Evolutionary conservation across 2,888 invertebrate species (phyloP).

Genomic region (Eutolmus rufibarbis): DNA sequence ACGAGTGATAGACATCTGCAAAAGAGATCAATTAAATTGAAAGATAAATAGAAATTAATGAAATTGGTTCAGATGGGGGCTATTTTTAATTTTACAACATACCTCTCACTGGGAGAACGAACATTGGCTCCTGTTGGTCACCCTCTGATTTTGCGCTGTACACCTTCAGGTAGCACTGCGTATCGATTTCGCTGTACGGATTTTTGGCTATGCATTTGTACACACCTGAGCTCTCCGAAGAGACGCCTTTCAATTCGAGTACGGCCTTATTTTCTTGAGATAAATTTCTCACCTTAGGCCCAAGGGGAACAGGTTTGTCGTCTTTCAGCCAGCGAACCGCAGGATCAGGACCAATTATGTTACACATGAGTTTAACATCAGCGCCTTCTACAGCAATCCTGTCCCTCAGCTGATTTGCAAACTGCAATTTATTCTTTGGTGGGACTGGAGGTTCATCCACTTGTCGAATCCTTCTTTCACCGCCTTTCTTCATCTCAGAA

Average conservation of each 20-base stretch:
- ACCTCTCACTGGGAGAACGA: slow-evolving; percentile 71
- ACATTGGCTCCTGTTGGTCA: slow-evolving; percentile 61
- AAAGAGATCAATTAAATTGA: slow-evolving; percentile 47
- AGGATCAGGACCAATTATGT: slow-evolving; percentile 76
- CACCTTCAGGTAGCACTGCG: slow-evolving; percentile 72
- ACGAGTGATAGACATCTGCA: slow-evolving; percentile 74
- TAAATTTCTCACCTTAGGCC: slow-evolving; percentile 68
- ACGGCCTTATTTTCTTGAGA: slow-evolving; percentile 75
- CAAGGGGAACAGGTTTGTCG: slow-evolving; percentile 68
- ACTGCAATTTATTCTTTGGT: slow-evolving; percentile 63
- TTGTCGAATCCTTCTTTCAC: slow-evolving; percentile 49
- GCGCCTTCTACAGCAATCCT: slow-evolving; percentile 78
- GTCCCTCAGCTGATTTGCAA: slow-evolving; percentile 79
- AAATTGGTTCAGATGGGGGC: slow-evolving; percentile 18
- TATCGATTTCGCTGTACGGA: slow-evolving; percentile 73
- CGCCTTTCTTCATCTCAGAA: slow-evolving; percentile 58
- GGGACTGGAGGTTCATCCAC: slow-evolving; percentile 55
- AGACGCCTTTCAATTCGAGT: slow-evolving; percentile 74
- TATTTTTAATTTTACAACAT: slow-evolving; percentile 51
- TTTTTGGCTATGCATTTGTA: slow-evolving; percentile 83
- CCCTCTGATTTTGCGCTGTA: slow-evolving; percentile 59
- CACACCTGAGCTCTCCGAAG: slow-evolving; percentile 76
- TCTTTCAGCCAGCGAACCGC: slow-evolving; percentile 79
- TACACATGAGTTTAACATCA: slow-evolving; percentile 79
- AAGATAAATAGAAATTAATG: neutral